Base-by-base conservation (phyloP, 1,140 invertebrate genomes). In the Drosophila mauritiana region DNA sequence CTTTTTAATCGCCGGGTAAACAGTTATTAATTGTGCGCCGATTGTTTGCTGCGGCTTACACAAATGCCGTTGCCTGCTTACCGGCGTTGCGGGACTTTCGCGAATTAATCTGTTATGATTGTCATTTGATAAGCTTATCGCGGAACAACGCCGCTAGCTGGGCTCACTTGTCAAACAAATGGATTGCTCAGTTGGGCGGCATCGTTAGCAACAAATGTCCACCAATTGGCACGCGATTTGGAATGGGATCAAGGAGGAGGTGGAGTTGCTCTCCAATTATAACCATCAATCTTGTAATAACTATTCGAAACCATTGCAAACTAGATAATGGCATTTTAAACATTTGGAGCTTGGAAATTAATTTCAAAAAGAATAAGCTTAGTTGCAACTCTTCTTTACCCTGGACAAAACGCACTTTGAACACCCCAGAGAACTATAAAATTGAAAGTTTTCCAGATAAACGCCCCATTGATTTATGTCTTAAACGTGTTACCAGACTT, bases 101-200 rank as follows among this genome's bases (percentile, higher is more conserved):
- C 58, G 63, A 78, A 83, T 88, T 88, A 89, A 88, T 78, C 84
- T 84, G 84, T 75, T 88, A 80, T 88, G 84, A 88, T 88, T 88
- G 84, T 80, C 80, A 80, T 59, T 85, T 76, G 81, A 84, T 76
- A 84, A 84, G 51, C 45, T n/a, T 56, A 34, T 27, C 31, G 8
- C 1, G 7, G 8, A 10, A 10, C 7, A 11, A 34, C 10, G 25
- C 49, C 39, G 22, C 57, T 36, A 22, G 36, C 43, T 27, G 36
- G 64, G 13, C 62, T 25, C 45, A 48, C 36, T 63, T 77, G 73
- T 69, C 72, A 83, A 80, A 77, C 73, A 62, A 78, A 78, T 78
- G 57, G 54, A 62, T 62, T 55, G 57, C 62, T 58, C 45, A 65
- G 51, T 59, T 76, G 27, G 39, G 58, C 57, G 43, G 55, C 48